These are phyloP conservation scores for Erebia epiphron DNA, from an alignment of 2,888 invertebrate species.

Conservation along the genomic window DNA sequence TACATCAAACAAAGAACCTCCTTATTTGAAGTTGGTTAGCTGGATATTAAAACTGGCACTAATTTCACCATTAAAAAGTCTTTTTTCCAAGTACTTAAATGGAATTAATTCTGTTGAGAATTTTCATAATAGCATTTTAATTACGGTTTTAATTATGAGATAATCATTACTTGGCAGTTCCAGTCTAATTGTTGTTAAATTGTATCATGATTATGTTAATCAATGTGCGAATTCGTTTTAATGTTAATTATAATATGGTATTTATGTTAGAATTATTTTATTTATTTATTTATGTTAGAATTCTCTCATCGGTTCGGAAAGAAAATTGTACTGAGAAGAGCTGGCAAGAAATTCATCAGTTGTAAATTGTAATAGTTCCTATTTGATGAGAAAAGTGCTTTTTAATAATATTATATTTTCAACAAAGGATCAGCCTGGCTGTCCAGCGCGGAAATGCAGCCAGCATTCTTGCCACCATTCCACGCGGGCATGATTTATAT, in stretches of 20 bases:
- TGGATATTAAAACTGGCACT: neutral
- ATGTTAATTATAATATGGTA: too few species aligned
- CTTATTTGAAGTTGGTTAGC: neutral
- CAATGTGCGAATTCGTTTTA: neutral
- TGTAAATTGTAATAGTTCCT: neutral
- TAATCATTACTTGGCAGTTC: neutral
- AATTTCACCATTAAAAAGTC: neutral
- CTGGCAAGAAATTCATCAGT: too few species aligned
- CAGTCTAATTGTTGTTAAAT: constrained; percentile 9
- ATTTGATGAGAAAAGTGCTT: neutral
- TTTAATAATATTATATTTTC: neutral
- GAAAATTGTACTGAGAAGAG: too few species aligned
- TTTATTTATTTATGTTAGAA: too few species aligned
- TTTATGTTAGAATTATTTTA: too few species aligned
- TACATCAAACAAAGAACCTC: neutral
- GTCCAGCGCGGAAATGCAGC: too few species aligned
- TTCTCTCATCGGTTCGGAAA: too few species aligned
- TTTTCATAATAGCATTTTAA: constrained; percentile 5
- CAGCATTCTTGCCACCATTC: too few species aligned
- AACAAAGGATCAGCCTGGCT: too few species aligned
- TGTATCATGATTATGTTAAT: neutral
- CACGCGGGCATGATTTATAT: too few species aligned
- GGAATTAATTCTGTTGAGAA: neutral
- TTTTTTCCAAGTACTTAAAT: neutral
- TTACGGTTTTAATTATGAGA: neutral